Conservation (phyloP, 1,140 invertebrate species). For the Drosophila burlai region DNA sequence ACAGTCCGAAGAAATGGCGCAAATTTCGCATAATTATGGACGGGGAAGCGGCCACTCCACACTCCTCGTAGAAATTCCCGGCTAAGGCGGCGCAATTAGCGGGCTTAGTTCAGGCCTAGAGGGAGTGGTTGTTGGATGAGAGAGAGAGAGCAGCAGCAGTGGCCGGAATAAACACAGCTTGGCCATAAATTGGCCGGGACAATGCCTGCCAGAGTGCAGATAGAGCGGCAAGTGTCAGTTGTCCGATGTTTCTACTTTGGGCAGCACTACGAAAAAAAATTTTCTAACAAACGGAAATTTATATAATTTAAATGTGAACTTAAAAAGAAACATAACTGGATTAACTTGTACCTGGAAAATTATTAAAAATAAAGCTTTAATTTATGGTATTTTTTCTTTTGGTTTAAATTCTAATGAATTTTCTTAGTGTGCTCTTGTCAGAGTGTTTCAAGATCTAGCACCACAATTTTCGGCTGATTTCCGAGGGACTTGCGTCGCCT, state of each 20-base stretch:
- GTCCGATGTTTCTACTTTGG: slow-evolving; percentile 43
- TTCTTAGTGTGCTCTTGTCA: not conserved
- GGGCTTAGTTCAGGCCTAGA: slow-evolving; percentile 59
- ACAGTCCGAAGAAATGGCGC: slow-evolving; percentile 50
- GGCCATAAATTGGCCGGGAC: slow-evolving; percentile 65
- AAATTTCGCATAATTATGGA: slow-evolving; percentile 69
- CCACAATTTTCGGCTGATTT: slow-evolving; percentile 1
- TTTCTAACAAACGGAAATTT: not conserved
- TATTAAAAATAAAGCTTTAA: not conserved
- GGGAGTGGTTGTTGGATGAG: slow-evolving; percentile 9
- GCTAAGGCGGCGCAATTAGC: slow-evolving; percentile 78
- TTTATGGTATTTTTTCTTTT: not conserved
- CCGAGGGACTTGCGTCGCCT: not conserved
- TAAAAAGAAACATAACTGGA: not conserved
- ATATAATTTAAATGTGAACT: no score
- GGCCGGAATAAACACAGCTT: slow-evolving; percentile 3
- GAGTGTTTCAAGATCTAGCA: not conserved
- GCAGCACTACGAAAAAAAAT: not conserved
- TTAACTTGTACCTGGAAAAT: not conserved
- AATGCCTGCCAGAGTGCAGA: slow-evolving; percentile 63
- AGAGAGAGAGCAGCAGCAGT: not conserved
- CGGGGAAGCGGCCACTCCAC: no score
- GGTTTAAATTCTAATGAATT: not conserved
- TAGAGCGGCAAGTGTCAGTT: slow-evolving; percentile 73
- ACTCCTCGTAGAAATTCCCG: slow-evolving; percentile 18